Base-by-base conservation (phyloP, 2,888 invertebrate genomes). In the Eupithecia subfuscata region DNA sequence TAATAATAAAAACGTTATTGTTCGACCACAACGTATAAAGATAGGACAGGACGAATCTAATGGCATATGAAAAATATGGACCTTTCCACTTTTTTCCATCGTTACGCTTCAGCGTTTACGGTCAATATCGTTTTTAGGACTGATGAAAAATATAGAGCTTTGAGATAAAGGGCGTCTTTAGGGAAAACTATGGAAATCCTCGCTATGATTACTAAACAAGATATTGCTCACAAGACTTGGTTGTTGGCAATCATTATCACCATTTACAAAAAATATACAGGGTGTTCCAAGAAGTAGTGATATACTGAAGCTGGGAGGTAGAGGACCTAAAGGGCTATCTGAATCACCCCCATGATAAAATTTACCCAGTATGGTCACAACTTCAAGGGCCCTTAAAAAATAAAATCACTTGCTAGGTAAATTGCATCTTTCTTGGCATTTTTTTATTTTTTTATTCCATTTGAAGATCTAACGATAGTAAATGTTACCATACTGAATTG, bases 51-150 rank as follows among this genome's bases (percentile, higher is more conserved):
- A 79, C 80, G 82, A 81, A 85, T 85, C 82, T 89, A 89, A 92
- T 89, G 86, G 89, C 82, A 86, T 90, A 90, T 92, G 90, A 91
- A 92, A 91, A 82, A 88, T 90, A 89, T 88, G 88, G 86, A 84
- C 85, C 83, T 86, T 89, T 85, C 75, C 82, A 85, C 85, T 56
- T 56, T 56, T 52, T 56, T 65, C 65, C 65, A n/a, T 65, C 87
- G 86, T 86, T 88, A 86, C 84, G 83, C 84, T 84, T 79, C 79
- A 78, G 83, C 84, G 81, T 85, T 90, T 89, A 92, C 83, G 87
- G 84, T 83, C 85, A 83, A 84, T 84, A n/a, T 52, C 52, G 52
- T 52, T 52, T 52, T n/a, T 7, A 52, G 52, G 52, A 11, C n/a
- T 52, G 11, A 52, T 52, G 9, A 52, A 52, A 52, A 52, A 52